These are phyloP conservation scores for Apamea anceps DNA, from an alignment of 2,888 invertebrate genomes.

Conservation along the genomic window DNA sequence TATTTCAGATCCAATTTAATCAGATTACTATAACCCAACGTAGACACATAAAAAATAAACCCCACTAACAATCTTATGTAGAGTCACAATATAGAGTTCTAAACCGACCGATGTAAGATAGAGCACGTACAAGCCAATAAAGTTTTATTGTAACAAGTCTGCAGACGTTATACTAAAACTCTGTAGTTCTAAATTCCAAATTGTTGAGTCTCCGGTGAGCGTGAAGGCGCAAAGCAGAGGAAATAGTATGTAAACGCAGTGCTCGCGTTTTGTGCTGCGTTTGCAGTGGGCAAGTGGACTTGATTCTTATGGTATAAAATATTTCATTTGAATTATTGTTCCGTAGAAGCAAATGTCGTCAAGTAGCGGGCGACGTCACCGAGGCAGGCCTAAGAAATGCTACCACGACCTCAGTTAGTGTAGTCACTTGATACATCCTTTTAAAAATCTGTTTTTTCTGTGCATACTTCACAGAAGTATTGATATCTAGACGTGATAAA, in stretches of 20 bases:
- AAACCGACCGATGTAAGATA: constrained; percentile 53
- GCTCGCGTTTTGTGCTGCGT: constrained; percentile 61
- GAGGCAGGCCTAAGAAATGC: no score
- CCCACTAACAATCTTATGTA: constrained; percentile 33
- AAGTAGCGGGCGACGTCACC: no score
- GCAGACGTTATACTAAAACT: constrained; percentile 59
- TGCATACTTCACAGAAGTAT: no score
- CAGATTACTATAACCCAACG: background rate
- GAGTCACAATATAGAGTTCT: constrained; percentile 47
- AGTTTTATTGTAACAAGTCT: constrained; percentile 66
- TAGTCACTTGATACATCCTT: no score
- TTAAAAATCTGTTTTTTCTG: no score
- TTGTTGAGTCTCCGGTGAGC: constrained; percentile 71
- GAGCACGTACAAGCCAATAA: constrained; percentile 64
- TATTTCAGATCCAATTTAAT: background rate
- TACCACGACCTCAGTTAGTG: no score
- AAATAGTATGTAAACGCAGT: constrained; percentile 84
- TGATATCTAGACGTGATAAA: no score
- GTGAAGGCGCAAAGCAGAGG: constrained; percentile 76
- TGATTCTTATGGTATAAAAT: background rate
- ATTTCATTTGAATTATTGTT: background rate
- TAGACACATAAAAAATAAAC: constrained; percentile 21
- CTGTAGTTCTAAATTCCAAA: constrained; percentile 66
- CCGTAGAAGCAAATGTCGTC: no score
- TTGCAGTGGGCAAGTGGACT: constrained; percentile 45